Base-by-base conservation (phyloP, 2,888 invertebrate species). In the Apodemia zela region DNA sequence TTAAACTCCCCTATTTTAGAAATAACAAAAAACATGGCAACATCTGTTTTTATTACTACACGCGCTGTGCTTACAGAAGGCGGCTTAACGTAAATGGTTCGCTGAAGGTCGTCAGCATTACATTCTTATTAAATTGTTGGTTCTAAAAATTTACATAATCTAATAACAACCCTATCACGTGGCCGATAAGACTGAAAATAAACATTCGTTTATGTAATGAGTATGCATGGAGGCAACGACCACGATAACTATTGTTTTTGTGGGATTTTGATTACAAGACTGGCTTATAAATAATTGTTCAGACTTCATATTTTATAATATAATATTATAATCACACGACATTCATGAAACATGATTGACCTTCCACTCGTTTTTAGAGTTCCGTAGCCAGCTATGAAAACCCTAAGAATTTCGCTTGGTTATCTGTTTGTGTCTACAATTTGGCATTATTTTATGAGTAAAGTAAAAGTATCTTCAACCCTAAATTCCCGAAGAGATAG, bases 61-160 rank as follows among this genome's bases (percentile, higher is more conserved):
- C 11, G 21, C 21, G 49, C 18, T 17, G 21, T 18, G 51, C 51
- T 13, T 51, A 51, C 21, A 51, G 51, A 51, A 51, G 5, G 18
- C 18, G 51, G 51, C 51, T 51, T 51, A 54, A 62, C 45, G 66
- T 63, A 69, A 68, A 69, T 68, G 65, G 67, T 65, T 59, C 68
- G 67, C 60, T 65, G 67, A 71, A 69, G 67, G 70, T 67, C 68
- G 64, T 25, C 57, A 47, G 59, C 57, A 33, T 33, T 60, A 61
- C 63, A 61, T 65, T 63, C 65, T 65, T 65, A 65, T 62, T 66
- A 64, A 65, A 68, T 66, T 68, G 62, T 63, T 67, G 62, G 60
- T 63, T 65, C 64, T 60, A 21, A 54, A 54, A 10, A 54, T 54
- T 54, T 54, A 25, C 54, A 54, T 25, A 54, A 25, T 18, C 5